Evolutionary conservation across 2,888 invertebrate genomes (phyloP).

Genomic region (Campopleginae sp.): DNA sequence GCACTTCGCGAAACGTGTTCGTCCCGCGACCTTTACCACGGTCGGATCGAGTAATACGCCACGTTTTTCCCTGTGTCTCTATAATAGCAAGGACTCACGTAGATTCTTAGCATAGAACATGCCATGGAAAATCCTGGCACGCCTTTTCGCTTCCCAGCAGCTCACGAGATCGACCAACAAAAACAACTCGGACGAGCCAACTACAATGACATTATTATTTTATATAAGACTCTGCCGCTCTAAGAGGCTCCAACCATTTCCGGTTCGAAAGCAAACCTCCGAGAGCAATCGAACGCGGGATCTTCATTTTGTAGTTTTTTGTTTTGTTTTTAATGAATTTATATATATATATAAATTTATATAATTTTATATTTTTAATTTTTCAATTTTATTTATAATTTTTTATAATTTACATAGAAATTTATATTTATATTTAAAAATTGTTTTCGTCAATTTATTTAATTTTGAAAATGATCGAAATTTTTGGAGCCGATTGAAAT

Average conservation of each 20-base stretch:
- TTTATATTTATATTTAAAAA: no score
- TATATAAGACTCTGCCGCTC: background rate
- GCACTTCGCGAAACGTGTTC: conserved; percentile 65
- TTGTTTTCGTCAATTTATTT: no score
- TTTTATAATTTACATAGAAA: no score
- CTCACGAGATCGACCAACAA: conserved; percentile 38
- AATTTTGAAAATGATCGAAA: no score
- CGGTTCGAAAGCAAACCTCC: background rate
- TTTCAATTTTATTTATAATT: no score
- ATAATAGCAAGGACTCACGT: background rate
- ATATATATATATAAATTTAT: no score
- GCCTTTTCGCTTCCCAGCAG: conserved; percentile 64
- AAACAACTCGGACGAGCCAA: conserved; percentile 58
- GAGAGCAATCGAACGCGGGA: background rate
- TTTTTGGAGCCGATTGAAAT: no score
- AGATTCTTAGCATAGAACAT: conserved; percentile 19
- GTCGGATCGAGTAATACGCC: conserved; percentile 54
- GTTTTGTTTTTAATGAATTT: no score
- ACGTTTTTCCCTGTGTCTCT: conserved; percentile 35
- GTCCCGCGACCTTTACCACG: conserved; percentile 67
- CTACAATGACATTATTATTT: conserved; percentile 34
- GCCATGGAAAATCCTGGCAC: conserved; percentile 62
- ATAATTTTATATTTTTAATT: no score
- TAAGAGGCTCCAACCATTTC: background rate
- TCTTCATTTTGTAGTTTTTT: no score